Evolutionary conservation across 2,113 vertebrate genomes (phyloP).

Genomic region (Odontophorus gujanensis): DNA sequence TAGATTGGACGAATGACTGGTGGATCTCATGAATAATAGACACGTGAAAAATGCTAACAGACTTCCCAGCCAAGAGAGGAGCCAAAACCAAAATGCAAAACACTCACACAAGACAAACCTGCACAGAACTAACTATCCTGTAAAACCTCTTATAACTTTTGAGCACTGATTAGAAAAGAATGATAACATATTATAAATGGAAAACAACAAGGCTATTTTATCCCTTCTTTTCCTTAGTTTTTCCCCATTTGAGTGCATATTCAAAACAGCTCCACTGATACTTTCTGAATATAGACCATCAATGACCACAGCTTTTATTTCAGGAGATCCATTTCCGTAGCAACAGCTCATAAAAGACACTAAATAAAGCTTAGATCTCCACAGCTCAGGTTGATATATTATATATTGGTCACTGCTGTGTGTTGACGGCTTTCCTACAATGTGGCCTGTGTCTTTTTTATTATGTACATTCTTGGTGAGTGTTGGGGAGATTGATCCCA

Average conservation of each 20-base stretch:
- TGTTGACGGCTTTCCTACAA: conserved; percentile 64
- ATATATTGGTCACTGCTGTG: not conserved
- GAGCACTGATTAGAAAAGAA: not conserved
- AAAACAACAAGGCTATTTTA: not conserved
- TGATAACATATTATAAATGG: not conserved
- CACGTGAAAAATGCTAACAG: conserved; percentile 5
- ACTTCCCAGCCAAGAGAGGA: not conserved
- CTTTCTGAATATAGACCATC: not conserved
- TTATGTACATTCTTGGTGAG: conserved; percentile 67
- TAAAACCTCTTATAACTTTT: not conserved
- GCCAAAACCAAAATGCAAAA: conserved; percentile 29
- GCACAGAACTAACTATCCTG: not conserved
- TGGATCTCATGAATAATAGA: conserved; percentile 25
- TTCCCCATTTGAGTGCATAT: not conserved
- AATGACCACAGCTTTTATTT: conserved; percentile 9
- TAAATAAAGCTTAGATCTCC: not conserved
- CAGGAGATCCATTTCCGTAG: not conserved
- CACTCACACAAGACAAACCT: not conserved
- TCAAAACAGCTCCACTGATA: not conserved
- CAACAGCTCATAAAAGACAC: conserved; percentile 36
- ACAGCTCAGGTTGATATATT: not conserved
- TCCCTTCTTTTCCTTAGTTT: not conserved
- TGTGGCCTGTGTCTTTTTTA: conserved; percentile 69
- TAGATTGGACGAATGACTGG: not conserved
- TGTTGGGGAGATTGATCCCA: conserved; percentile 67